Conservation (phyloP, 2,888 invertebrate species). For the Ophioninae sp. region DNA sequence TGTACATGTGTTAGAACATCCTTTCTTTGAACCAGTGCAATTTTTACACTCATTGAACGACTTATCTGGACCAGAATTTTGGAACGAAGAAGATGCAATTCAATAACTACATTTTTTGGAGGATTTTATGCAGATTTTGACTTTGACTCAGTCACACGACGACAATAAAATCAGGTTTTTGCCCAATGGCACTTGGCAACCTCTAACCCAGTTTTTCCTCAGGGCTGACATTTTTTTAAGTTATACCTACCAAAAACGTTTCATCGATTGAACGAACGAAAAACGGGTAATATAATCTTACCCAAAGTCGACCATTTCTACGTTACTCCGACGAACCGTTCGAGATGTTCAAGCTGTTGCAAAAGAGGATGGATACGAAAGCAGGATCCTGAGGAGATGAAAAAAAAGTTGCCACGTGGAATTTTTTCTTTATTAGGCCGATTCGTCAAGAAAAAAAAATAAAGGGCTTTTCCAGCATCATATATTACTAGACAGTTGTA, state of each 20-base stretch:
- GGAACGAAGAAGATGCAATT: not conserved
- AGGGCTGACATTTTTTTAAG: not conserved
- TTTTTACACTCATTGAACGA: not conserved
- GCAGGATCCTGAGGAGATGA: conserved; percentile 62
- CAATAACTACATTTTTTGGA: not conserved
- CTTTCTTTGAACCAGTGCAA: not conserved
- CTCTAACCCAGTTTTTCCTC: not conserved
- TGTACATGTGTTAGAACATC: not conserved
- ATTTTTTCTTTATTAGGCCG: conserved; percentile 57
- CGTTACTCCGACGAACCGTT: conserved; percentile 37
- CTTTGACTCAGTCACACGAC: not conserved
- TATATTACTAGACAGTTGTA: conserved; percentile 35
- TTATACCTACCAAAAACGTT: not conserved
- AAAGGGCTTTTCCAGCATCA: conserved; percentile 36
- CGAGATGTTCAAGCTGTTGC: conserved; percentile 6
- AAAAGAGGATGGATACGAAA: conserved; percentile 48
- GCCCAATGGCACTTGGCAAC: not conserved
- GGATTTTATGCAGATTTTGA: not conserved
- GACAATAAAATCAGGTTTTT: not conserved
- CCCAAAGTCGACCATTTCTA: not conserved
- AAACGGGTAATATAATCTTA: conserved; percentile 3
- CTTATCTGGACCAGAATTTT: not conserved
- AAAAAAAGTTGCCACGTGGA: conserved; percentile 72
- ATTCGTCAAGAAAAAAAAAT: conserved; percentile 62
- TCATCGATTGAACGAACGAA: not conserved